Base-by-base conservation (phyloP, 1,140 invertebrate genomes). In the Plodia interpunctella region DNA sequence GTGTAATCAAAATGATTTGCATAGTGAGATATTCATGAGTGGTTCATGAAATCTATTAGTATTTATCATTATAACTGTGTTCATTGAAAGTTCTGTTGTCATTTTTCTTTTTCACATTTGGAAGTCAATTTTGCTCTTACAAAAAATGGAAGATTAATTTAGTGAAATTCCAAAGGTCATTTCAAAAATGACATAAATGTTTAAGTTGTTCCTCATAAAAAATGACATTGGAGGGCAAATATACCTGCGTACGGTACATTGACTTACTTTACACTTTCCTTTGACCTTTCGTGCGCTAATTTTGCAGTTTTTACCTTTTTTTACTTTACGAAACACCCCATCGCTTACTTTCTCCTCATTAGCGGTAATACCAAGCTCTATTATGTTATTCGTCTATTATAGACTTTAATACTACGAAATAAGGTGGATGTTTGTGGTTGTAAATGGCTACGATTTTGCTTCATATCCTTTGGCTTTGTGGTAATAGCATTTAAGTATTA, bases 301-400 rank as follows among this genome's bases (percentile, higher is more conserved):
- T 32, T 9, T 17, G 52, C 52, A 63, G 50, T 65, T 67, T 72
- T 72, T 71, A 60, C 60, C 62, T 49, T 56, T 55, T 76, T 80
- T 76, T 78, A 57, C 64, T 21, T 11, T 35, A 52, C 53, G 65
- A 57, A 62, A 65, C 67, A 70, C 66, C 66, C 60, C 59, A 65
- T 65, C 66, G 66, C 57, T 18, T 59, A 60, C 78, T 81, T 81
- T 81, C 78, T 62, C 74, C 68, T 77, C 72, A 74, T 75, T 74
- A 75, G 70, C 74, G 67, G 59, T 70, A 72, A 76, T 73, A 57
- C 57, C 58, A 49, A 50, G 15, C 44, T 25, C 49, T 19, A 55
- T 38, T 35, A 35, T 28, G 15, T 28, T 49, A 55, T 62, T 15
- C 15, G 2, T 15, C 38, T 15, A 44, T 44, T 44, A 15, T 44